Evolutionary conservation across 2,113 vertebrate genomes (phyloP).

Genomic region (Numenius arquata): DNA sequence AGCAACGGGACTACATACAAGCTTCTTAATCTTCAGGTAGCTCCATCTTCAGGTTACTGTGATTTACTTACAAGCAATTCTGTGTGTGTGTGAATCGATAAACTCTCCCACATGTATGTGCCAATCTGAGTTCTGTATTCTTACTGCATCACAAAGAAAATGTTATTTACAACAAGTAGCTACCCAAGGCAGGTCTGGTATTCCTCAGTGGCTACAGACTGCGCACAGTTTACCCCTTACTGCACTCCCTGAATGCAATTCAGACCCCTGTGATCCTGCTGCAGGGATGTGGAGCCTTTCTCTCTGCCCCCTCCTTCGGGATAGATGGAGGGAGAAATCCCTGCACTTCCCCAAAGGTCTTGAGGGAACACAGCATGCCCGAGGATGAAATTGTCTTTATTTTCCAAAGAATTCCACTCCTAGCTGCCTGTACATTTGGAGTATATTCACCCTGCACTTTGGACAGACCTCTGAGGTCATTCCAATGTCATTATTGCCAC

Average conservation of each 20-base stretch:
- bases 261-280: neutral
- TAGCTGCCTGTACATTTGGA: neutral
- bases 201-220: neutral
- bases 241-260: neutral
- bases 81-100: too few species aligned
- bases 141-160: neutral
- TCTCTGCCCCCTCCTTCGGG: neutral
- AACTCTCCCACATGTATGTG: neutral
- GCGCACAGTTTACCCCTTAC: neutral
- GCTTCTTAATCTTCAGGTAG: neutral
- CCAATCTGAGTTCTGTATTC: neutral
- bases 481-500: neutral
- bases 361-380: fast-evolving
- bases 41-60: neutral
- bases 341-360: neutral
- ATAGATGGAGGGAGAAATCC: neutral
- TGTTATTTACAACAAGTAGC: neutral
- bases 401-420: neutral
- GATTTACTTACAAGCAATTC: neutral
- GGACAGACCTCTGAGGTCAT: neutral
- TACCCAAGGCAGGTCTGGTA: neutral
- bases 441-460: neutral
- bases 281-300: neutral
- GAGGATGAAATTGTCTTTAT: neutral
- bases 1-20: neutral